phyloP scores from a whole-genome alignment of 2,113 vertebrate genomes.

The Elgaria multicarinata region DNA sequence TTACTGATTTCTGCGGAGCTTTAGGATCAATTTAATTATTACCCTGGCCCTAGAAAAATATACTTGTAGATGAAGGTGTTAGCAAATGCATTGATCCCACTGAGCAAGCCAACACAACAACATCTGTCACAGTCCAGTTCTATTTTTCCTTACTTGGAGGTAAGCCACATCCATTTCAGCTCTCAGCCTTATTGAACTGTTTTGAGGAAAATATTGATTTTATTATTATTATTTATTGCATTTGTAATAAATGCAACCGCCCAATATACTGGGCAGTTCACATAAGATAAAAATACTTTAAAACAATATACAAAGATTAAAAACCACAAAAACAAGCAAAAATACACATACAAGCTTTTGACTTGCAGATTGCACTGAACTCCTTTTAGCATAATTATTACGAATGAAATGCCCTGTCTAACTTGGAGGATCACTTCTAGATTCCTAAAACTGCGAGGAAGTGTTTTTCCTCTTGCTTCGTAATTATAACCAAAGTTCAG shows the following conservation, averaged over 20 bases:
- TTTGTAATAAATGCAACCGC: too few species aligned
- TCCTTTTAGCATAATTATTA: background rate
- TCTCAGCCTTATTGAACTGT: background rate
- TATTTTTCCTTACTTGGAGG: background rate
- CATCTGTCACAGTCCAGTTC: background rate
- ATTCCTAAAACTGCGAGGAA: background rate
- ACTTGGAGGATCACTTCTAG: background rate
- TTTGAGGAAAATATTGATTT: background rate
- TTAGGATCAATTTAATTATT: background rate
- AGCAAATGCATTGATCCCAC: background rate
- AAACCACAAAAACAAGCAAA: too few species aligned
- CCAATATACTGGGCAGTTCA: too few species aligned
- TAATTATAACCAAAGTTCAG: background rate
- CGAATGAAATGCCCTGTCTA: background rate
- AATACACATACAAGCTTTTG: background rate
- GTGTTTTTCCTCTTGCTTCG: background rate
- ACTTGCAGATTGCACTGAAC: too few species aligned
- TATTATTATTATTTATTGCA: too few species aligned
- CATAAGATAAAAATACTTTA: too few species aligned
- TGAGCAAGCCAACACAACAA: background rate
- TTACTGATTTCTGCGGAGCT: background rate
- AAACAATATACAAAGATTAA: too few species aligned
- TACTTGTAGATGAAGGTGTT: background rate
- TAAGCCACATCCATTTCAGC: background rate
- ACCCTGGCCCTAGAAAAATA: background rate